phyloP scores from a whole-genome alignment of 2,888 invertebrate species.

The Andrena fulva region DNA sequence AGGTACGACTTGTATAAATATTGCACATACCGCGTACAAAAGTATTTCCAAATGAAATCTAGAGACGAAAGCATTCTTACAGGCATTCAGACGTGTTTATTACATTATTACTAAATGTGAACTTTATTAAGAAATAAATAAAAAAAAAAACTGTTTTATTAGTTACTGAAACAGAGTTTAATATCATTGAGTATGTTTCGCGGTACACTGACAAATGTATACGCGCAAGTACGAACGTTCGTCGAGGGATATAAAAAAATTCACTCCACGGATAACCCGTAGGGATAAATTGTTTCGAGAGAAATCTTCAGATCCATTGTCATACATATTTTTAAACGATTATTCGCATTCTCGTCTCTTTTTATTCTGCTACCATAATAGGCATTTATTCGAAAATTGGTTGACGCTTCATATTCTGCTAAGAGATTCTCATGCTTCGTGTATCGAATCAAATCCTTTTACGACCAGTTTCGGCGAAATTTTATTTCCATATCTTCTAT shows the following conservation, averaged over 20 bases:
- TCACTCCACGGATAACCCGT: background rate
- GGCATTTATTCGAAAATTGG: constrained; percentile 15
- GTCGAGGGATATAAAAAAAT: constrained; percentile 15
- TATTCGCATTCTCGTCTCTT: background rate
- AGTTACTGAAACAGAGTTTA: constrained; percentile 40
- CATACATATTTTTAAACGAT: background rate
- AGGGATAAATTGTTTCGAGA: background rate
- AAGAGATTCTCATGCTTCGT: constrained; percentile 31
- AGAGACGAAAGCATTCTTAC: constrained; percentile 42
- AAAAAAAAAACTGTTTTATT: constrained; percentile 55
- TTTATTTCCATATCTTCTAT: constrained; percentile 80
- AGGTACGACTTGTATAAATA: constrained; percentile 61
- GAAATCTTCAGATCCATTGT: background rate
- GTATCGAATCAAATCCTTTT: constrained; percentile 68
- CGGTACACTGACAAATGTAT: background rate
- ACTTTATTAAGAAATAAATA: constrained; percentile 69
- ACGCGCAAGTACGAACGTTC: background rate
- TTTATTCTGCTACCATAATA: background rate
- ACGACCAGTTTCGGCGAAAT: constrained; percentile 77
- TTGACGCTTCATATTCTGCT: constrained; percentile 1
- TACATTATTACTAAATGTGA: constrained; percentile 59
- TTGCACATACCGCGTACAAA: constrained; percentile 51
- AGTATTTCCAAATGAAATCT: constrained; percentile 46
- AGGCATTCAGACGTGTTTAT: constrained; percentile 71
- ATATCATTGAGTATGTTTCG: constrained; percentile 33